Conservation (phyloP, 2,888 invertebrate genomes). For the Lissocephala sabroskyi region DNA sequence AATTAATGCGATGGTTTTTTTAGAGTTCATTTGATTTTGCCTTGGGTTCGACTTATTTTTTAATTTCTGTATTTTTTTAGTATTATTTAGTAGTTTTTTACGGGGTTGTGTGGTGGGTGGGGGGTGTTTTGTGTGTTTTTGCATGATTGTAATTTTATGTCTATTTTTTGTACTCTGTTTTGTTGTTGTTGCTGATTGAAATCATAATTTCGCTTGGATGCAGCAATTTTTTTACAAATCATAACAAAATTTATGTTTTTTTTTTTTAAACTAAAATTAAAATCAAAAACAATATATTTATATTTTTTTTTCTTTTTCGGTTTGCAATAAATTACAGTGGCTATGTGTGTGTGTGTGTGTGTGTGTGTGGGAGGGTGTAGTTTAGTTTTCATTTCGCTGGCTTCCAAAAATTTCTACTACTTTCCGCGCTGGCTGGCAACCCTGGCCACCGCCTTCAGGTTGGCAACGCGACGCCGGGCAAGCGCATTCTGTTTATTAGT, state of each 20-base stretch:
- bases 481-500: constrained; percentile 14
- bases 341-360: not conserved
- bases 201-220: not conserved
- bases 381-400: too few species aligned
- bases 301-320: constrained; percentile 1
- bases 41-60: constrained; percentile 1
- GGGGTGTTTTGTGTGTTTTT: constrained; percentile 11
- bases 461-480: constrained; percentile 20
- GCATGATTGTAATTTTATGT: constrained; percentile 9
- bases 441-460: too few species aligned
- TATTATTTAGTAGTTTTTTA: constrained; percentile 8
- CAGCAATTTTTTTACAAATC: not conserved
- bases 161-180: constrained; percentile 42
- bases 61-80: constrained; percentile 8
- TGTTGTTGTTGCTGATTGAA: constrained; percentile 25
- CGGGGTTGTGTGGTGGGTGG: constrained; percentile 7
- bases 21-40: constrained; percentile 40
- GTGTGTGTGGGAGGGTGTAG: not conserved
- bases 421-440: too few species aligned
- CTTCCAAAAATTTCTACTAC: not conserved
- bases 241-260: constrained; percentile 11
- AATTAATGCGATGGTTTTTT: constrained; percentile 62
- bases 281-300: constrained; percentile 6
- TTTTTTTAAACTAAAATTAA: constrained; percentile 14
- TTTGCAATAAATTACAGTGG: constrained; percentile 17